Base-by-base conservation (phyloP, 2,888 invertebrate genomes). In the Alcis repandata region DNA sequence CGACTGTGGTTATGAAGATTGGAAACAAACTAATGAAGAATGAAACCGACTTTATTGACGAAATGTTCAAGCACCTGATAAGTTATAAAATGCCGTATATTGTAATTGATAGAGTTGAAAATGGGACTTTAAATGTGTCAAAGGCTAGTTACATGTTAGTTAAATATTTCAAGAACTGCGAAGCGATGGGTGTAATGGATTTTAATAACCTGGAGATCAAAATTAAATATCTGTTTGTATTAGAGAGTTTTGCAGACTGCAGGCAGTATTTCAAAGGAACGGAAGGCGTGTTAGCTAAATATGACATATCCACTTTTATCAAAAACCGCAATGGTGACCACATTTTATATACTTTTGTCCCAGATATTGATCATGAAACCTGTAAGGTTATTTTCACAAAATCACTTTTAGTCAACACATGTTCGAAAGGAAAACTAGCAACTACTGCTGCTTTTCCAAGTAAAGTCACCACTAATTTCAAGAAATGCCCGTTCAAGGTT, bases 401-500 rank as follows among this genome's bases (percentile, higher is more conserved):
- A 52, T 69, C 77, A 2, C 57, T 57, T 1, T 33, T 63, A 49
- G 78, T 88, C 15, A 88, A 84, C 63, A 64, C 59, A n/a, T 90
- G 89, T 69, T 15, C 51, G 0, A 75, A 80, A 59, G 84, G 84
- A 19, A 3, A 57, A 19, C 20, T 58, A 1, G n/a, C 2, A 11
- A 15, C 8, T 1, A 3, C n/a, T 9, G 9, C 17, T 13, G 63
- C 76, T 0, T 89, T 88, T 71, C 86, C 87, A 0, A 60, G 66
- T 1, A 87, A 86, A 76, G 74, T 72, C 15, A 76, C 76, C 0
- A 70, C 38, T 0, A 78, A 90, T 71, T 75, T 84, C 9, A 85
- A 85, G 61, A 78, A 77, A 62, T 91, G 91, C 69, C 79, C 84
- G 0, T 72, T 90, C 2, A 86, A 76, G 70, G 78, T 87, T 1